Evolutionary conservation across 2,888 invertebrate genomes (phyloP).

Genomic region (Apamea sordens): DNA sequence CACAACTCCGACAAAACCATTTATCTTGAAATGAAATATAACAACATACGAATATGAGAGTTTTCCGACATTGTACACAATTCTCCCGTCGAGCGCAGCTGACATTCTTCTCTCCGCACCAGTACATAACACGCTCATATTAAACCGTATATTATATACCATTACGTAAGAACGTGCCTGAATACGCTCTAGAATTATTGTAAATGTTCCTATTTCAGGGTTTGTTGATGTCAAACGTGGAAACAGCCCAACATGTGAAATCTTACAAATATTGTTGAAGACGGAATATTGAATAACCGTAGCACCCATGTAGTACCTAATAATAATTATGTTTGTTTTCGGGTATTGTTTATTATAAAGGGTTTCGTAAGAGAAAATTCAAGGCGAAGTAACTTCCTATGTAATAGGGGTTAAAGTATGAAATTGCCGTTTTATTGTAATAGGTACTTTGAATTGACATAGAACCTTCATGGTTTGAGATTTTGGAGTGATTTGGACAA

Average conservation of each 20-base stretch:
- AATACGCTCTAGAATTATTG: slow-evolving; percentile 23
- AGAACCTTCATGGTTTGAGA: too few relatives aligned
- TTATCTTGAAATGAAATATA: slow-evolving; percentile 15
- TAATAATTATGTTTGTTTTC: not conserved
- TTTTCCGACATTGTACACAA: slow-evolving; percentile 26
- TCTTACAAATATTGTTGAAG: slow-evolving; percentile 7
- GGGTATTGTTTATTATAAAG: not conserved
- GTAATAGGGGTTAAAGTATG: too few relatives aligned
- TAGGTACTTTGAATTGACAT: too few relatives aligned
- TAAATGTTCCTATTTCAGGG: slow-evolving; percentile 42
- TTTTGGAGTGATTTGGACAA: too few relatives aligned
- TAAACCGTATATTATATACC: not conserved
- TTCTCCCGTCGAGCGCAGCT: slow-evolving; percentile 34
- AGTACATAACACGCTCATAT: slow-evolving; percentile 9
- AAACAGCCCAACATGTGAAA: slow-evolving; percentile 20
- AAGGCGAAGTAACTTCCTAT: not conserved
- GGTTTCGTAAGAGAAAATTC: not conserved
- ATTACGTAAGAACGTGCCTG: slow-evolving; percentile 26
- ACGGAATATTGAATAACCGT: not conserved
- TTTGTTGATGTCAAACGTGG: slow-evolving; percentile 44
- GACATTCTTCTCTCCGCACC: slow-evolving; percentile 31
- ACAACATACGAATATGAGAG: slow-evolving; percentile 1
- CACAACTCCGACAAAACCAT: slow-evolving; percentile 5
- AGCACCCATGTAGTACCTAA: not conserved
- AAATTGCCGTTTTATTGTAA: too few relatives aligned